Base-by-base conservation (phyloP, 2,888 invertebrate species). In the Parnassius glacialis region DNA sequence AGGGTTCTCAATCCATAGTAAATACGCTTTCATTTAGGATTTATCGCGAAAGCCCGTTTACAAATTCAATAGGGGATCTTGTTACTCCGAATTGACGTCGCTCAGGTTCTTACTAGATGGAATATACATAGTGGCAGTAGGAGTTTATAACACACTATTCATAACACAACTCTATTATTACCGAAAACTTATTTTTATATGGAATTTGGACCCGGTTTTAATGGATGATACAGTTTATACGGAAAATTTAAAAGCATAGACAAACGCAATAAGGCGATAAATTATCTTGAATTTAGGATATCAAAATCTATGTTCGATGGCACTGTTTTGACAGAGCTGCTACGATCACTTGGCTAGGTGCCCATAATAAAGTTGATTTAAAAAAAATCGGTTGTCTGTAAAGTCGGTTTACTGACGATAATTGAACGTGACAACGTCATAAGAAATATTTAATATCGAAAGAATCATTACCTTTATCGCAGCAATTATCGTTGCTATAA, bases 31-130 rank as follows among this genome's bases (percentile, higher is more conserved):
- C 50, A 62, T 62, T 62, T 62, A 20, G 53, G 53, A 53, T 53
- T 50, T 53, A 55, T 57, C 57, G 53, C 48, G 43, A 57, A 62
- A 57, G 62, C 62, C 62, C 54, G 62, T 62, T 62, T 58, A 62
- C 53, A 62, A 62, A 62, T 62, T 62, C 62, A 62, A 62, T 62
- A 62, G 53, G 34, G 53, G 44, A 62, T 57, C 62, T 62, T 62
- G 62, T 62, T 62, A 62, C 53, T 57, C 54, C 47, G 62, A 57
- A 62, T 54, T 58, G 57, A 45, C 58, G 58, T 44, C 43, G 53
- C 12, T 48, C 25, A 43, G 52, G 11, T n/a, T 48, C 48, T 43
- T 57, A 62, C 57, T 53, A 62, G 47, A 20, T 48, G 48, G 45
- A 45, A n/a, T 45, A 12, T n/a, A 45, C 12, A 5, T 2, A 45